Conservation (phyloP, 1,140 invertebrate genomes). For the Tetragonula clypearis region DNA sequence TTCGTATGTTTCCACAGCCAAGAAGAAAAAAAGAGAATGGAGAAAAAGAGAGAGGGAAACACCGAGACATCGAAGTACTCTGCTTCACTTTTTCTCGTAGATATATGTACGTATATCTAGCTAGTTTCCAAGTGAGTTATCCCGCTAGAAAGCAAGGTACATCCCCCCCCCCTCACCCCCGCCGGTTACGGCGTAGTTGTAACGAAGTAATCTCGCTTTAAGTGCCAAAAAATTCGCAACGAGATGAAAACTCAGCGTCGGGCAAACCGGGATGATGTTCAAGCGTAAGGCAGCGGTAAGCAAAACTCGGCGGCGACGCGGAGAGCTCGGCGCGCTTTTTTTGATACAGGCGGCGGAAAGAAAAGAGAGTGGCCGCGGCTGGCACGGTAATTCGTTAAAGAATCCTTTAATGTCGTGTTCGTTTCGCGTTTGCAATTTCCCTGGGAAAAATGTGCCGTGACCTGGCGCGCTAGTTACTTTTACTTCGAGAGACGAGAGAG, state of each 20-base stretch:
- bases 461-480: slow-evolving; percentile 24
- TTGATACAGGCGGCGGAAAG: slow-evolving; percentile 11
- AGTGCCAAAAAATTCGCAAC: slow-evolving; percentile 4
- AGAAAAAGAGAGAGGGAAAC: too few relatives aligned
- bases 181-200: background rate
- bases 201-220: background rate
- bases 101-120: too few relatives aligned
- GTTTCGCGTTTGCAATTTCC: slow-evolving; percentile 22
- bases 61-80: background rate
- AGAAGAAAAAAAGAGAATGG: background rate
- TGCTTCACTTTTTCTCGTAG: background rate
- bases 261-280: background rate
- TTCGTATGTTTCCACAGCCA: background rate
- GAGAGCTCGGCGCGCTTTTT: background rate
- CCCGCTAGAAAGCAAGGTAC: background rate
- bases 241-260: background rate
- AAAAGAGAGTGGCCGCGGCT: background rate
- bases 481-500: background rate
- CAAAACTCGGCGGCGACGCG: background rate
- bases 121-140: background rate
- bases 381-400: slow-evolving; percentile 14
- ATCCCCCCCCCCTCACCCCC: background rate
- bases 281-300: background rate
- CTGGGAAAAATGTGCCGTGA: slow-evolving; percentile 4
- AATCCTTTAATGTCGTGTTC: slow-evolving; percentile 31